Base-by-base conservation (phyloP, 2,113 vertebrate species). In the Brachypodius melanocephalos region DNA sequence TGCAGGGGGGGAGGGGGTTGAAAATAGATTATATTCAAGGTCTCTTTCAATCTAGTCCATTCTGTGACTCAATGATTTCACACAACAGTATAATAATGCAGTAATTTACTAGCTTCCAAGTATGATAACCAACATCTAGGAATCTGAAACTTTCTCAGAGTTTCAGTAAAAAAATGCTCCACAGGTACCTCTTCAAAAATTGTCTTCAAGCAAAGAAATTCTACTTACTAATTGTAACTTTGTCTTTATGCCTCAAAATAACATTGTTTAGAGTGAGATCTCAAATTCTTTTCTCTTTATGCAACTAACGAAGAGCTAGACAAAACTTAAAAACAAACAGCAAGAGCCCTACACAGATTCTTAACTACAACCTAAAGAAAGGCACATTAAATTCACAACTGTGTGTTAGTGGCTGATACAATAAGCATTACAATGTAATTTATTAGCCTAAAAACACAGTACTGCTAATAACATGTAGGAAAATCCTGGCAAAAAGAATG, bases 231-330 rank as follows among this genome's bases (percentile, higher is more conserved):
- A 99, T 97, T 29, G 98, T 99, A 91, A 99, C 98, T 98, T 98
- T 98, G 96, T 99, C 98, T 86, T 98, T 98, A 88, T 99, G 98
- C 34, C 98, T 98, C 92, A 99, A 85, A 98, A 99, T 99, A 79
- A 99, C 98, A 88, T 99, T 99, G 96, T 98, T 99, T 0, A 98
- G 98, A 5, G 98, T 98, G 67, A 99, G 98, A 80, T 99, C 98
- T 78, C 98, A 97, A 61, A 99, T 99, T 71, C 98, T 98, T 92
- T 99, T 99, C 93, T 99, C 99, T 89, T 99, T 99, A 97, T 99
- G 99, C 57, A 99, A 98, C 96, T 99, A 99, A 63, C 96, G 91
- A 92, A 99, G 95, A 24, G 98, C 98, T 90, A 99, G 96, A 94
- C 98, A 99, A 77, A 99, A 97, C 98, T 99, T 96, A 29, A 94